These are phyloP conservation scores for Poeciliopsis turneri DNA, from an alignment of 2,797 vertebrate genomes.

Conservation along the genomic window DNA sequence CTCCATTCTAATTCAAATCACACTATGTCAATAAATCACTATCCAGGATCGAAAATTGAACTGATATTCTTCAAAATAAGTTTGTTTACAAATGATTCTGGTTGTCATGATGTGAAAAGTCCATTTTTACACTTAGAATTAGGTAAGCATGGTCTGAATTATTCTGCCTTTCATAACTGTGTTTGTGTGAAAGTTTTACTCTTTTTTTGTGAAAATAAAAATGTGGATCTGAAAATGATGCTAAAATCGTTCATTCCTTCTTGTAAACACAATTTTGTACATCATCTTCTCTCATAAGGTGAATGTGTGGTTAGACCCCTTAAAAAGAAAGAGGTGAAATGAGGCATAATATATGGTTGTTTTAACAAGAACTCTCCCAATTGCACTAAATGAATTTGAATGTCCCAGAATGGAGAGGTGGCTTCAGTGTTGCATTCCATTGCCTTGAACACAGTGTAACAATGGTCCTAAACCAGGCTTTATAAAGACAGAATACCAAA, in stretches of 20 bases:
- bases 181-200: not conserved
- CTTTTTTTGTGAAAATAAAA: not conserved
- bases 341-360: slow-evolving; percentile 76
- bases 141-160: not conserved
- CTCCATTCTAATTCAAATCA: not conserved
- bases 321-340: slow-evolving; percentile 69
- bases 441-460: slow-evolving; percentile 74
- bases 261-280: not conserved
- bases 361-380: slow-evolving; percentile 72
- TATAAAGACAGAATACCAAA: slow-evolving; percentile 82
- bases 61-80: not conserved
- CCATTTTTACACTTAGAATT: not conserved
- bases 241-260: not conserved
- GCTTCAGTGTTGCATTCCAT: slow-evolving; percentile 74
- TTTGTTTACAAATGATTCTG: not conserved
- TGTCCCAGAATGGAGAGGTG: slow-evolving; percentile 66
- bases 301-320: not conserved
- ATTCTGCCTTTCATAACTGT: not conserved
- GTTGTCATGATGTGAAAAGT: not conserved
- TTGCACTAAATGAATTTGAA: slow-evolving; percentile 76
- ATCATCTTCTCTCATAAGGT: not conserved
- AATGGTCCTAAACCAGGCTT: slow-evolving; percentile 79
- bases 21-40: not conserved
- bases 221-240: not conserved
- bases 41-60: not conserved